These are phyloP conservation scores for Pantelozetes paolii DNA, from an alignment of 2,888 invertebrate genomes.

Conservation along the genomic window DNA sequence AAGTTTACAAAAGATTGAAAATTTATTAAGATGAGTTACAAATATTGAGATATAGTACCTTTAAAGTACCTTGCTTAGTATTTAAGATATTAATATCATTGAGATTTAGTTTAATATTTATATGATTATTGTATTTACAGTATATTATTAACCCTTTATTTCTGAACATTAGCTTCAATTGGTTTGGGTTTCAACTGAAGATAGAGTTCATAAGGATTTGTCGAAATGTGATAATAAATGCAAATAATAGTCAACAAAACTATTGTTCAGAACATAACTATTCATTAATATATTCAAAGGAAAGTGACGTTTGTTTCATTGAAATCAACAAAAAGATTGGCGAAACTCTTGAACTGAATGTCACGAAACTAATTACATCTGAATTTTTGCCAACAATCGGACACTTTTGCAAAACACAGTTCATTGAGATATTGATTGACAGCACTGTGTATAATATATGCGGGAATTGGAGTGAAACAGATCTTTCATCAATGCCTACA, in stretches of 20 bases:
- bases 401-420: constrained; percentile 6
- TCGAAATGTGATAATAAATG: not conserved
- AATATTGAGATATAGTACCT: no score
- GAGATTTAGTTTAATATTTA: no score
- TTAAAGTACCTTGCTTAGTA: no score
- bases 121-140: no score
- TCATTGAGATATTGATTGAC: constrained; percentile 1
- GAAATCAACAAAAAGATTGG: not conserved
- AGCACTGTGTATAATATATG: not conserved
- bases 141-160: no score
- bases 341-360: not conserved
- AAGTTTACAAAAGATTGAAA: no score
- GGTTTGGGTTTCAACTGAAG: constrained; percentile 2
- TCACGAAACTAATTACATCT: constrained; percentile 21
- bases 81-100: no score
- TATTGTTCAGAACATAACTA: constrained; percentile 13
- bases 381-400: not conserved
- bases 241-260: not conserved
- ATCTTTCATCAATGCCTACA: not conserved
- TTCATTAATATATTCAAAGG: constrained; percentile 26
- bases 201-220: constrained; percentile 26
- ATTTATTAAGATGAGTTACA: no score
- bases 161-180: constrained; percentile 8
- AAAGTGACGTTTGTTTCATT: constrained; percentile 4
- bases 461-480: constrained; percentile 16